These are phyloP conservation scores for Tyria jacobaeae DNA, from an alignment of 2,888 invertebrate species.

Conservation along the genomic window DNA sequence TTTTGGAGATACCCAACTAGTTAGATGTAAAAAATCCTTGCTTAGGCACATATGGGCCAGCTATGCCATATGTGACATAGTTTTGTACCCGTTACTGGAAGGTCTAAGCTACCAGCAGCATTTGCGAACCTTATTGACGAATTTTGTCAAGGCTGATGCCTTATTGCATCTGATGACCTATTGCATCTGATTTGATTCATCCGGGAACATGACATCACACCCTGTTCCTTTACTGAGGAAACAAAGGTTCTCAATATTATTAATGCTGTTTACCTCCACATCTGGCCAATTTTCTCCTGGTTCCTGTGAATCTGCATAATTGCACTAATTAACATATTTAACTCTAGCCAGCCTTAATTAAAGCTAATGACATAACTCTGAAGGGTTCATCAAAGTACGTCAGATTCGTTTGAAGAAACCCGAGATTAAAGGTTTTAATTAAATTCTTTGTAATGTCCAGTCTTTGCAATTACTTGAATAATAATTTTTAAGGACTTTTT, in stretches of 20 bases:
- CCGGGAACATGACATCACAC: no score
- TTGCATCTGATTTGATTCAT: no score
- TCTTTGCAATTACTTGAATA: slow-evolving; percentile 9
- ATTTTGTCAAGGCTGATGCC: no score
- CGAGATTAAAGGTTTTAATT: slow-evolving; percentile 5
- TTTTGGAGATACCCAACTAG: no score
- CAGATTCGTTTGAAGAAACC: slow-evolving; percentile 3
- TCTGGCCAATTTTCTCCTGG: neutral
- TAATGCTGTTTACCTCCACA: slow-evolving; percentile 5
- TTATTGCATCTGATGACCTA: no score
- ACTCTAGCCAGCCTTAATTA: slow-evolving; percentile 44
- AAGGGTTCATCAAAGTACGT: slow-evolving; percentile 36
- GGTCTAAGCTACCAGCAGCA: no score
- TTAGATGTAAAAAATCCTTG: no score
- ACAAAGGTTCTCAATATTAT: neutral
- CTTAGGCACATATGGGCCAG: no score
- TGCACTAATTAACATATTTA: slow-evolving; percentile 56
- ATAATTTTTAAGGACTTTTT: neutral
- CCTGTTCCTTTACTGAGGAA: no score
- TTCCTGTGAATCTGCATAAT: slow-evolving; percentile 46
- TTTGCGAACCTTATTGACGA: no score
- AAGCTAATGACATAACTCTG: slow-evolving; percentile 37
- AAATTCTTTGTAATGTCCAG: slow-evolving; percentile 8
- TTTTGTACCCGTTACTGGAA: no score
- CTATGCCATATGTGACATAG: no score